These are phyloP conservation scores for Tenthredo livida DNA, from an alignment of 2,888 invertebrate species.

Conservation along the genomic window DNA sequence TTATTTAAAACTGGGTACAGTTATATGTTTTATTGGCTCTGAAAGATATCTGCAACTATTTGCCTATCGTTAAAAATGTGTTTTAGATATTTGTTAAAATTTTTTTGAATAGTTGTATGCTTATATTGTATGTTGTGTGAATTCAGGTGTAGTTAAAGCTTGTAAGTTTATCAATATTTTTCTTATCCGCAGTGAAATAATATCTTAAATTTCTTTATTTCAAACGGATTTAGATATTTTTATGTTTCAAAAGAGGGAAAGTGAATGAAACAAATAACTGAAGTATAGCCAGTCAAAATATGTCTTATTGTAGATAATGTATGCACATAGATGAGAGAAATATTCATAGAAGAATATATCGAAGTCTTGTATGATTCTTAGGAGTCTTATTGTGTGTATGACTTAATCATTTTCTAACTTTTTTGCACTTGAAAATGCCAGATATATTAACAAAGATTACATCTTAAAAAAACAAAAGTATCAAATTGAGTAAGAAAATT, in stretches of 20 bases:
- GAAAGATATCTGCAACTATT: slow-evolving; percentile 22
- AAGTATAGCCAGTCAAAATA: slow-evolving; percentile 1
- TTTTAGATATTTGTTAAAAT: slow-evolving; percentile 20
- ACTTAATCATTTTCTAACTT: not conserved
- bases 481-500: not conserved
- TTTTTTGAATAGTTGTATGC: slow-evolving; percentile 28
- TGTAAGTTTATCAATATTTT: slow-evolving; percentile 22
- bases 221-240: slow-evolving; percentile 18
- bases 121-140: slow-evolving; percentile 32
- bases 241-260: not conserved
- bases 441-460: not conserved
- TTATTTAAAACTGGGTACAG: not conserved
- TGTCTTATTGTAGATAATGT: slow-evolving; percentile 5
- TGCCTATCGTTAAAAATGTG: slow-evolving; percentile 10
- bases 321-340: slow-evolving; percentile 23
- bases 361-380: not conserved
- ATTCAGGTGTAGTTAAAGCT: slow-evolving; percentile 30
- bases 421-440: not conserved
- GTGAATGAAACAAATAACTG: slow-evolving; percentile 36
- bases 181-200: not conserved
- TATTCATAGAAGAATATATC: slow-evolving; percentile 2
- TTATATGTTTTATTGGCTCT: slow-evolving; percentile 4
- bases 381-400: not conserved
- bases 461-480: not conserved
- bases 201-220: not conserved